Conservation (phyloP, 2,888 invertebrate species). For the Volucella zonaria region DNA sequence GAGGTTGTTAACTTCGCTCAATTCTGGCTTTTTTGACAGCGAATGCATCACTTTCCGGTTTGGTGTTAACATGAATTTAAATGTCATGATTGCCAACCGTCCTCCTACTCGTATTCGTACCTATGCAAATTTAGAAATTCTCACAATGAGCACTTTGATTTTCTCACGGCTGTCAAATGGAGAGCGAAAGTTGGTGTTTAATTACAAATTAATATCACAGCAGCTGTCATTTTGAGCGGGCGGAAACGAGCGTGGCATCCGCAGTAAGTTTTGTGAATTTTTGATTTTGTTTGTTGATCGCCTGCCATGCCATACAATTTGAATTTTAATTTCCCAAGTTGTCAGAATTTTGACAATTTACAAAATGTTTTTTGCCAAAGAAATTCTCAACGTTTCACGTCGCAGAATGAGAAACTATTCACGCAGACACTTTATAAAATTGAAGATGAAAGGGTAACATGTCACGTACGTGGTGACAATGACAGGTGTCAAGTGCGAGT, state of each 20-base stretch:
- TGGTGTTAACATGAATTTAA: slow-evolving; percentile 32
- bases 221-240: slow-evolving; percentile 1
- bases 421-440: too few relatives aligned
- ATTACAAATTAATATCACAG: slow-evolving; percentile 13
- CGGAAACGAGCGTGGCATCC: not conserved
- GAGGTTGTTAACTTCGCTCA: slow-evolving; percentile 46
- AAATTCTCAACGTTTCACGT: too few relatives aligned
- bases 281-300: not conserved
- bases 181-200: slow-evolving; percentile 9
- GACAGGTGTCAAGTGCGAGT: too few relatives aligned
- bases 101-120: too few relatives aligned
- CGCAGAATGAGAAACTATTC: too few relatives aligned
- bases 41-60: slow-evolving; percentile 35
- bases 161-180: not conserved
- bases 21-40: slow-evolving; percentile 21
- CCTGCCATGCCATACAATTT: too few relatives aligned
- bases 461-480: too few relatives aligned
- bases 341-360: too few relatives aligned
- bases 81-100: not conserved
- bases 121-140: too few relatives aligned
- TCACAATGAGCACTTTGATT: slow-evolving; percentile 17
- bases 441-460: too few relatives aligned
- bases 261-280: not conserved
- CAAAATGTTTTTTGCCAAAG: too few relatives aligned
- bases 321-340: too few relatives aligned